Evolutionary conservation across 2,113 vertebrate genomes (phyloP), one percentile per base, ranked within the genome.

Genomic region (Epinephelus lanceolatus): DNA sequence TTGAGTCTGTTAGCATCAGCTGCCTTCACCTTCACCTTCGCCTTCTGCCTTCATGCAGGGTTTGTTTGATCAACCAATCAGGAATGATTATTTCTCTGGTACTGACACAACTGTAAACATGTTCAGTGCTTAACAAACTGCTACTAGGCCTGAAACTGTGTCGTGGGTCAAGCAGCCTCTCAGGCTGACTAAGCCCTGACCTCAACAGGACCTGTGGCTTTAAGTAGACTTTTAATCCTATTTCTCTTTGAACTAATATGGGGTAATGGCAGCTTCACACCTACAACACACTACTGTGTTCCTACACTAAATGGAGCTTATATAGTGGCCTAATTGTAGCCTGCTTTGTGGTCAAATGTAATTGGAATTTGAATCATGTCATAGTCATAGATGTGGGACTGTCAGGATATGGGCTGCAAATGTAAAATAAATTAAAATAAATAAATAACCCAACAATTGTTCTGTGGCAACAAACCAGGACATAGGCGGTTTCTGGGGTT

Each of bases 191-290:
- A 90, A 90, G 76, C 87, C 76, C 56, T 85, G 73, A 86, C 81
- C 86, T 75, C 11, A 62, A 12, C 70, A 67, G 79, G 63, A 78
- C 66, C 33, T 59, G 49, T 13, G 27, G 70, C 88, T 89, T 89
- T 88, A 91, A 85, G 60, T 75, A 69, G 84, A 87, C 66, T 68
- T 91, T 83, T 91, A 94, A 93, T 92, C 91, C 90, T 90, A 85
- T 91, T 94, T 89, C 76, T 76, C 52, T 86, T 73, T 78, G 52
- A 84, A 73, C 74, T 72, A 82, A 81, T 78, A 42, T 21, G 69
- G 69, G 61, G 4, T 53, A 68, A 68, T 60, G 56, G 79, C 40
- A 49, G 33, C 23, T 33, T 71, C 59, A 80, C 59, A 56, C 25
- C 25, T 33, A 12, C 33, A 62, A 8, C 40, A 59, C n/a, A 42